Percentiles rank a stretch among this genome's conserved stretches.
phyloP scores from a whole-genome alignment of 1,140 invertebrate species.

The Eubasilissa regina region DNA sequence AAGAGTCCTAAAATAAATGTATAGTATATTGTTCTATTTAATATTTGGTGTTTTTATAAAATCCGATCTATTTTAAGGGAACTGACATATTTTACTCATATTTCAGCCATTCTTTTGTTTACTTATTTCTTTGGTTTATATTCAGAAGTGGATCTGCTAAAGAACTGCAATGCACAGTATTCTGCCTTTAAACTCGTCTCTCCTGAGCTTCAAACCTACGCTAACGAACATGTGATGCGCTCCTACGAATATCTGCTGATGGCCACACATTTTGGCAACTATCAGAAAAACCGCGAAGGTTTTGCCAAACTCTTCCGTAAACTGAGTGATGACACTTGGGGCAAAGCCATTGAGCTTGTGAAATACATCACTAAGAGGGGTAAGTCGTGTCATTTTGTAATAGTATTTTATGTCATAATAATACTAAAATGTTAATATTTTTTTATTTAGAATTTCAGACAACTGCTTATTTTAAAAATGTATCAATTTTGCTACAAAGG shows the following conservation, averaged over 20 bases:
- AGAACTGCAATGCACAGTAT: constrained; percentile 79
- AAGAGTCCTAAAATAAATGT: too few relatives aligned
- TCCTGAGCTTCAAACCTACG: constrained; percentile 71
- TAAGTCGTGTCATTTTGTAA: constrained; percentile 59
- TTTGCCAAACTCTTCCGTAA: constrained; percentile 83
- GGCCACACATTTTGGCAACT: constrained; percentile 84
- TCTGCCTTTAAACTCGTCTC: constrained; percentile 73
- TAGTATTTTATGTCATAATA: too few relatives aligned
- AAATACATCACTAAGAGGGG: constrained; percentile 85
- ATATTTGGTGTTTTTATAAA: too few relatives aligned
- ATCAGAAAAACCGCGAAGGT: constrained; percentile 81
- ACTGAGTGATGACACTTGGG: constrained; percentile 83
- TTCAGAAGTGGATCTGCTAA: not conserved
- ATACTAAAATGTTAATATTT: too few relatives aligned
- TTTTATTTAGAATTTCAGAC: too few relatives aligned
- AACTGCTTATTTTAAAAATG: too few relatives aligned
- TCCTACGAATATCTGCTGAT: constrained; percentile 84
- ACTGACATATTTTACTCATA: too few relatives aligned
- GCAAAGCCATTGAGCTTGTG: constrained; percentile 81
- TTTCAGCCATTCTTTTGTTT: not conserved
- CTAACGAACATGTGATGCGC: constrained; percentile 77
- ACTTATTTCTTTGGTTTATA: not conserved
- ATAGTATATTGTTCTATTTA: not conserved
- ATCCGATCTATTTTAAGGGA: too few relatives aligned
- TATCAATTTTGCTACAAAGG: too few relatives aligned